Evolutionary conservation across 2,888 invertebrate species (phyloP).

Genomic region (Stenurella melanura): DNA sequence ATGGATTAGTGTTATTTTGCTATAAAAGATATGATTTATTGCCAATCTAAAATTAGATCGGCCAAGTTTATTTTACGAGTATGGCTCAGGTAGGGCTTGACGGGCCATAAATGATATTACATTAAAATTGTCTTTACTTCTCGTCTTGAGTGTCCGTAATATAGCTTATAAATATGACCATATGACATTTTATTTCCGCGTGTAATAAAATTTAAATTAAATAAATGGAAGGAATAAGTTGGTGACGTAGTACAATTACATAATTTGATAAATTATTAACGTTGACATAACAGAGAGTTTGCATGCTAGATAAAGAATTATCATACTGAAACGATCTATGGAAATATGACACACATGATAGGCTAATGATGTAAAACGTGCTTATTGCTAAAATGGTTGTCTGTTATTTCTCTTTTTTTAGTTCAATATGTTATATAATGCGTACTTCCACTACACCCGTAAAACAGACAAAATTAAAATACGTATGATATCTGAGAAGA

Average conservation of each 20-base stretch:
- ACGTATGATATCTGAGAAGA: too few relatives aligned
- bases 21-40: conserved; percentile 5
- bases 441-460: too few relatives aligned
- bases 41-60: neutral
- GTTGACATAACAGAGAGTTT: neutral
- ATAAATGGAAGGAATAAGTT: neutral
- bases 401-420: neutral
- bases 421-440: neutral
- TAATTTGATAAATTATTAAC: conserved; percentile 14
- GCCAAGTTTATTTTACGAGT: conserved; percentile 12
- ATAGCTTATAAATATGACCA: conserved; percentile 13
- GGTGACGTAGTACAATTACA: neutral
- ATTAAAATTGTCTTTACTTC: conserved; percentile 19
- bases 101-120: conserved; percentile 1
- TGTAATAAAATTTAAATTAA: too few relatives aligned
- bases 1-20: neutral
- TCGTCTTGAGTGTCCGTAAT: neutral
- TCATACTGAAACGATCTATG: conserved; percentile 10
- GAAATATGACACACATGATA: neutral
- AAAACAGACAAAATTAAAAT: too few relatives aligned
- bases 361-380: neutral
- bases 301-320: conserved; percentile 20
- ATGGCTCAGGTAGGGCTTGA: conserved; percentile 14
- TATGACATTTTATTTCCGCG: neutral
- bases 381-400: neutral